These are phyloP conservation scores for Azorinus chamasolen DNA, from an alignment of 2,888 invertebrate genomes.

Conservation along the genomic window DNA sequence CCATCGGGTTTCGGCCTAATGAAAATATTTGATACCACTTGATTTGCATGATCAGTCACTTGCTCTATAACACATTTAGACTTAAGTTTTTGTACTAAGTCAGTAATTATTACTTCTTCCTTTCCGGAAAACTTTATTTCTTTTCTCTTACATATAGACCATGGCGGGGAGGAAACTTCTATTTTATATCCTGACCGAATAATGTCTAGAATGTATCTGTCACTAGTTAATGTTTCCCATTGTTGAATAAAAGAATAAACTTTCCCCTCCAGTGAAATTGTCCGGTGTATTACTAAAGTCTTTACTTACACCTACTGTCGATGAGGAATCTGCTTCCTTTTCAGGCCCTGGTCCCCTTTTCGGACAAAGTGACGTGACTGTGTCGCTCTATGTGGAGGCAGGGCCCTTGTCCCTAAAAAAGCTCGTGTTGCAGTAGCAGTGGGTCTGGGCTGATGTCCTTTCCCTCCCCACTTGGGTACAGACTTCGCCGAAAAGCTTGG, in stretches of 20 bases:
- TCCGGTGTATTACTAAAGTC: constrained; percentile 12
- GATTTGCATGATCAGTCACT: too few species aligned
- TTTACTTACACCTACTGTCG: constrained; percentile 8
- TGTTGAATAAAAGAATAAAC: not conserved
- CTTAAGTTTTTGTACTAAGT: constrained; percentile 9
- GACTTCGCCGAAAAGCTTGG: too few species aligned
- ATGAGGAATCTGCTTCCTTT: constrained; percentile 2
- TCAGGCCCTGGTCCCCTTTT: constrained; percentile 1
- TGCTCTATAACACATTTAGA: constrained; percentile 5
- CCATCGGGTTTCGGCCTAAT: too few species aligned
- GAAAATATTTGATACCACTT: too few species aligned
- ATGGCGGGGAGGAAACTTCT: constrained; percentile 18
- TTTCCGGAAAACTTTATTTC: constrained; percentile 9
- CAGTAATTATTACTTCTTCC: too few species aligned
- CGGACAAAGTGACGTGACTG: constrained; percentile 5
- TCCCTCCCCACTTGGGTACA: constrained; percentile 2
- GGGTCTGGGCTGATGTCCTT: constrained; percentile 1
- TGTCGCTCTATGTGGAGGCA: not conserved
- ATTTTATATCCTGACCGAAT: too few species aligned
- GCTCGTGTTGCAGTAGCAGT: not conserved
- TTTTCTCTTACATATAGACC: not conserved
- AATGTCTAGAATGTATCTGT: too few species aligned
- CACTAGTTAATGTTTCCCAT: too few species aligned
- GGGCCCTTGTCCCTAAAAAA: constrained; percentile 21
- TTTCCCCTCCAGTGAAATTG: constrained; percentile 17